These are phyloP conservation scores for Hippocampus abdominalis DNA, from an alignment of 2,113 vertebrate species.

Conservation along the genomic window DNA sequence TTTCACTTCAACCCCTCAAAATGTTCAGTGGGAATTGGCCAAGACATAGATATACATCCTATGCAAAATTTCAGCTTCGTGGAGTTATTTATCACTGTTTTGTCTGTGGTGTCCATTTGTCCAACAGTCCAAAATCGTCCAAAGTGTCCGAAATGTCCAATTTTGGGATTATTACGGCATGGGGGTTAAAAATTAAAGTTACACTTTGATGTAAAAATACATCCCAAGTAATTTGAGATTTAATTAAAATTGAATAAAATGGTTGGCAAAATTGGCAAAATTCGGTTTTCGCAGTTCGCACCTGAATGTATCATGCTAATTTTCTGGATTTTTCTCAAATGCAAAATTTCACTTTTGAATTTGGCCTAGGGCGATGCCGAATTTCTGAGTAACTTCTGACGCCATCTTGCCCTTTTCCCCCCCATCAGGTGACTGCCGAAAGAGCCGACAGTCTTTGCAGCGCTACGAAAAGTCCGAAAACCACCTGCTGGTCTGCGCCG, in stretches of 20 bases:
- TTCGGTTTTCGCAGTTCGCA: too few relatives aligned
- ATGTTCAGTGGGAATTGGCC: too few relatives aligned
- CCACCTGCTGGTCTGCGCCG: conserved; percentile 60
- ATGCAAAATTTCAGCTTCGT: too few relatives aligned
- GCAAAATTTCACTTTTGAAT: not conserved
- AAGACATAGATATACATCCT: too few relatives aligned
- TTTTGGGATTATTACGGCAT: too few relatives aligned
- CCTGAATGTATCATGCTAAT: too few relatives aligned
- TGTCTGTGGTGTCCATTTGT: too few relatives aligned
- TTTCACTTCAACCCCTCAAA: too few relatives aligned
- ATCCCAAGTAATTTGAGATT: not conserved
- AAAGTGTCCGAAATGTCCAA: too few relatives aligned
- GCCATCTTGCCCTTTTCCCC: not conserved
- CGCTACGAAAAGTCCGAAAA: conserved; percentile 69
- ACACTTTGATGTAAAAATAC: not conserved
- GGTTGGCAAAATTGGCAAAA: not conserved
- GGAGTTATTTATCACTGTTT: too few relatives aligned
- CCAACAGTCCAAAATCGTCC: too few relatives aligned
- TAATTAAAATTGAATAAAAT: not conserved
- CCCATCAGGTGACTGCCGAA: conserved; percentile 49
- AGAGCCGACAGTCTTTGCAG: conserved; percentile 59
- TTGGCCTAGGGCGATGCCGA: not conserved
- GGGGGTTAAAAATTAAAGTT: not conserved
- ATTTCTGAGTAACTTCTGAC: not conserved
- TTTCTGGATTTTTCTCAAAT: too few relatives aligned